phyloP scores from a whole-genome alignment of 2,113 vertebrate genomes.

The Erpornis zantholeuca region DNA sequence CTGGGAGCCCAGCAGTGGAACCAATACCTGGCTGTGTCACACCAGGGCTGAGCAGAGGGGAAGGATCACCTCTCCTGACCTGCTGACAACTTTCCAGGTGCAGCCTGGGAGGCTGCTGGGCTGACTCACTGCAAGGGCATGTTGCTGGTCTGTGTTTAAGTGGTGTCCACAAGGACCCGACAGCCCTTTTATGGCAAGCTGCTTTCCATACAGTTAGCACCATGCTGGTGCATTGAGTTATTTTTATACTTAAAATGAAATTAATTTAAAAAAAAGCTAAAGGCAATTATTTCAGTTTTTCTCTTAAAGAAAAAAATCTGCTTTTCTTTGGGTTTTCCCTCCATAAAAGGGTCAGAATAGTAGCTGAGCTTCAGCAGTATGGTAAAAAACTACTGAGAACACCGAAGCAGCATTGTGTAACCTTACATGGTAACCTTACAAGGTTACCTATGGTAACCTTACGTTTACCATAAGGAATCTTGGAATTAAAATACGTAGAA shows the following conservation, averaged over 20 bases:
- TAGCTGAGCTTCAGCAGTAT: neutral
- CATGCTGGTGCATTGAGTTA: neutral
- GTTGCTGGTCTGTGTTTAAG: rapidly evolving
- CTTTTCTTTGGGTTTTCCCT: neutral
- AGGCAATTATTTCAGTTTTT: neutral
- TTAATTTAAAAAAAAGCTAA: neutral
- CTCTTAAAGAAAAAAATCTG: neutral
- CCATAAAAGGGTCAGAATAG: neutral
- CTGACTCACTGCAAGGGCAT: neutral
- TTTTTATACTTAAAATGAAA: neutral
- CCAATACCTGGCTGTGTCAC: neutral
- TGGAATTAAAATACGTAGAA: neutral
- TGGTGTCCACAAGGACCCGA: rapidly evolving
- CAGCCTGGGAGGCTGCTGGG: neutral
- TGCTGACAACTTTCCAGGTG: neutral
- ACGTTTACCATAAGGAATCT: neutral
- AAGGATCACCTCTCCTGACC: neutral
- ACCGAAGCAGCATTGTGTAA: neutral
- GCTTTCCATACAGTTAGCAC: neutral
- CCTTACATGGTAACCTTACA: no score
- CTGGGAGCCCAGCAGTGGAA: neutral
- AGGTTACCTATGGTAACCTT: no score
- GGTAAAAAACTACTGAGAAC: neutral
- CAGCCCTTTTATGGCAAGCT: neutral
- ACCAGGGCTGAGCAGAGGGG: neutral